phyloP scores from a whole-genome alignment of 2,888 invertebrate genomes.

The Chalcis sispes region DNA sequence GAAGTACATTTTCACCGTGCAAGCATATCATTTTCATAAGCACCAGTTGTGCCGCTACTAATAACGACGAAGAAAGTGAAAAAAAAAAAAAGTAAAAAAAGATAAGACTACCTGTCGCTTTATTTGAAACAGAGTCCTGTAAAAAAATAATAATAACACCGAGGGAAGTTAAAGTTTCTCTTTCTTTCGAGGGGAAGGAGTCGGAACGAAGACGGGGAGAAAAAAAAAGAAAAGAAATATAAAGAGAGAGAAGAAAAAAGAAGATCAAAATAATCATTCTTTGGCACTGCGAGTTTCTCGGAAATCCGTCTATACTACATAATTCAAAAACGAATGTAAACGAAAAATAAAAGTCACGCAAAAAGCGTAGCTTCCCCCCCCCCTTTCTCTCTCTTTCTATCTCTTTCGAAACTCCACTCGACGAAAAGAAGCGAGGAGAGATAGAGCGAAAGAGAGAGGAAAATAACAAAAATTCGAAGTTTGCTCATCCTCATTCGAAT shows the following conservation, averaged over 20 bases:
- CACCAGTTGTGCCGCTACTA: constrained; percentile 4
- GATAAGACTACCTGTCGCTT: constrained; percentile 11
- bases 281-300: constrained; percentile 22
- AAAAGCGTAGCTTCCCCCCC: constrained; percentile 5
- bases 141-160: constrained; percentile 20
- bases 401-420: constrained; percentile 5
- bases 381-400: constrained; percentile 3
- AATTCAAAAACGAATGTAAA: constrained; percentile 43
- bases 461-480: constrained; percentile 20
- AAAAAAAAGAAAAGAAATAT: not conserved
- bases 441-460: not conserved
- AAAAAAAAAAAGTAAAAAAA: not conserved
- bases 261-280: constrained; percentile 36
- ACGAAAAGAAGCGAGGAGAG: not conserved
- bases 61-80: constrained; percentile 8
- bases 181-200: not conserved
- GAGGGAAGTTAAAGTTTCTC: not conserved
- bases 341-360: constrained; percentile 40
- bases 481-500: constrained; percentile 8
- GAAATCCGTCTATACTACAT: constrained; percentile 46
- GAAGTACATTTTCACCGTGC: not conserved
- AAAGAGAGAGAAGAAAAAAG: not conserved
- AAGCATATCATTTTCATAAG: constrained; percentile 34
- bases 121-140: not conserved
- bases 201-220: not conserved